Evolutionary conservation across 2,113 vertebrate species (phyloP), one percentile per base, ranked within the genome.

Genomic region (Lycaon pictus): DNA sequence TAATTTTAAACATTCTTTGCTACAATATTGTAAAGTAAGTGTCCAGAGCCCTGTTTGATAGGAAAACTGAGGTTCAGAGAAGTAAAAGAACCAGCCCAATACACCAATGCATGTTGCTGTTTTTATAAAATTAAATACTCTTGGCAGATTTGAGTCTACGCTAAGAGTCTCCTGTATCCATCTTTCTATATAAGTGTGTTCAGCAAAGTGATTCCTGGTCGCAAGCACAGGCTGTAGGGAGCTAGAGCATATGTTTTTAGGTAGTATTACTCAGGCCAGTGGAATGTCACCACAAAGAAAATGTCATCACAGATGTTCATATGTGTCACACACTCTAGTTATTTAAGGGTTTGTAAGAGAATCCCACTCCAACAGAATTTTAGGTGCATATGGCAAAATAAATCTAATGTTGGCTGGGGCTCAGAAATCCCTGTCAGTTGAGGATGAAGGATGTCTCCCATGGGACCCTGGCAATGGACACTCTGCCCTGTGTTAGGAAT

Each of bases 241-340:
- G 56, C 65, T 35, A 72, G 29, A 82, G 22, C 37, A 65, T 74
- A 94, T 80, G 60, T 51, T 72, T 95, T 95, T 77, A 92, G 85
- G 88, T 81, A 55, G 69, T 43, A 67, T 95, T 88, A 96, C 92
- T 97, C 92, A 90, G 43, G 4, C 53, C 11, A 1, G 35, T 65
- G 65, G 97, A 96, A 90, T 95, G 76, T 11, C 11, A 96, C 76
- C 69, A 88, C 85, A 65, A 90, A 95, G 79, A 95, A 97, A 97
- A 97, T 86, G 67, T 96, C 79, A 97, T 96, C 96, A 93, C 92
- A 90, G n/a, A 90, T 93, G 32, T n/a, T 77, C 67, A 58, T 65
- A 4, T 65, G 43, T 88, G 51, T 85, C 80, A 96, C 35, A 90
- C 35, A 76, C 35, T 79, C 17, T 84, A 74, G 79, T 43, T 95